phyloP scores from a whole-genome alignment of 2,797 vertebrate species.

The Tokudaia tokunoshimensis region DNA sequence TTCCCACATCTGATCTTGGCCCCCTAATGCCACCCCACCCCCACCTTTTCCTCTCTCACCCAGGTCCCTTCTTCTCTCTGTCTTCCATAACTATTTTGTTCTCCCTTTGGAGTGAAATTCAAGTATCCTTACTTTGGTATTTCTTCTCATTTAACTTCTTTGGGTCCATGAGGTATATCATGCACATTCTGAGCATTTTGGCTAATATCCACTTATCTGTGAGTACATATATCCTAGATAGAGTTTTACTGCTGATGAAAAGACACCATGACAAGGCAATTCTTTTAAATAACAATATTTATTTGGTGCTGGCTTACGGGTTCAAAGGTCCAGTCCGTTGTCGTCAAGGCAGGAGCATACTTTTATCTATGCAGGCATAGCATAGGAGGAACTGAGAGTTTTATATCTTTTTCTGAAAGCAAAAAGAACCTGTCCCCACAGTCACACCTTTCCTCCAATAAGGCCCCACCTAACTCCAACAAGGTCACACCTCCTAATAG shows the following conservation, averaged over 20 bases:
- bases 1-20: not conserved
- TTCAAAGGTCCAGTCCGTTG: not conserved
- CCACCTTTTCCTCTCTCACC: too few species aligned
- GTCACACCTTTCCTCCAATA: too few species aligned
- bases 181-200: not conserved
- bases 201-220: not conserved
- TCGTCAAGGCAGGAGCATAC: not conserved
- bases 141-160: not conserved
- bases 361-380: too few species aligned
- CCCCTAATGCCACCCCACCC: too few species aligned
- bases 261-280: not conserved
- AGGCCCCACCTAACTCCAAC: too few species aligned
- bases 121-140: not conserved
- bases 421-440: too few species aligned
- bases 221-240: not conserved
- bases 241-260: not conserved
- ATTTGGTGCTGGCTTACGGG: not conserved
- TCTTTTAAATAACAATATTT: not conserved
- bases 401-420: too few species aligned
- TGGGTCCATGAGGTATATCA: not conserved
- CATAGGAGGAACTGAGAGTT: too few species aligned
- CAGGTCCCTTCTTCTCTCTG: not conserved
- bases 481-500: too few species aligned
- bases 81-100: not conserved
- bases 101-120: not conserved